These are phyloP conservation scores for Actinernus sp. DNA, from an alignment of 92 coral and sea anemone genomes.

Conservation along the genomic window DNA sequence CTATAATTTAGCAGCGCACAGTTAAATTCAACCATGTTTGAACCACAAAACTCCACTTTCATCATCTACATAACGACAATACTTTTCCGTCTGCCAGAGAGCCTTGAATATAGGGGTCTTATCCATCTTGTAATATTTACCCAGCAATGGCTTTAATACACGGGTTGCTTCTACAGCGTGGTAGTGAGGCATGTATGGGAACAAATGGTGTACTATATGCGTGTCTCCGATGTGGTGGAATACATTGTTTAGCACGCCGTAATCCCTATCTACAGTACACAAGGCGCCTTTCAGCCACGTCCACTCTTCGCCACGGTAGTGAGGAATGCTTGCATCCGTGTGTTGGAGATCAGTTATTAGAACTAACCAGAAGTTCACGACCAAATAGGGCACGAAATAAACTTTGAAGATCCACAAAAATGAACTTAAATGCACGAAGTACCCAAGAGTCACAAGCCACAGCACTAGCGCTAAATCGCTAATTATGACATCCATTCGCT, in stretches of 20 bases:
- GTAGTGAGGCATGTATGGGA: constrained; percentile 66
- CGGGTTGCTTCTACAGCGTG: constrained; percentile 66
- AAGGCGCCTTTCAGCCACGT: constrained; percentile 71
- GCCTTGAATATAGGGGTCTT: constrained; percentile 57
- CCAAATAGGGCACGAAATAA: constrained; percentile 58
- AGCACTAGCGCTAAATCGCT: constrained; percentile 60
- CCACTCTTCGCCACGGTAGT: constrained; percentile 62
- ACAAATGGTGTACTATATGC: constrained; percentile 59
- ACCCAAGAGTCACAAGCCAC: constrained; percentile 59
- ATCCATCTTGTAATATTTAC: constrained; percentile 56
- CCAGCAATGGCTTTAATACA: constrained; percentile 38
- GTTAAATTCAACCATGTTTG: too few species aligned
- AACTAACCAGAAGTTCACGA: constrained; percentile 70
- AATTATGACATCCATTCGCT: constrained; percentile 39
- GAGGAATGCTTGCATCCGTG: constrained; percentile 66
- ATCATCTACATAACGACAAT: constrained; percentile 65
- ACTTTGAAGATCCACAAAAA: constrained; percentile 51
- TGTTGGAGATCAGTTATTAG: constrained; percentile 64
- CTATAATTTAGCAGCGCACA: too few species aligned
- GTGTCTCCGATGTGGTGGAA: constrained; percentile 74
- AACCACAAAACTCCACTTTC: constrained; percentile 54
- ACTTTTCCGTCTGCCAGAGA: constrained; percentile 60
- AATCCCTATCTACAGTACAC: constrained; percentile 66
- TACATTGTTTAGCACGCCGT: constrained; percentile 57
- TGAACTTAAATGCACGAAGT: constrained; percentile 29